These are phyloP conservation scores for Phataginus tricuspis DNA, from an alignment of 2,797 vertebrate genomes.

Conservation along the genomic window DNA sequence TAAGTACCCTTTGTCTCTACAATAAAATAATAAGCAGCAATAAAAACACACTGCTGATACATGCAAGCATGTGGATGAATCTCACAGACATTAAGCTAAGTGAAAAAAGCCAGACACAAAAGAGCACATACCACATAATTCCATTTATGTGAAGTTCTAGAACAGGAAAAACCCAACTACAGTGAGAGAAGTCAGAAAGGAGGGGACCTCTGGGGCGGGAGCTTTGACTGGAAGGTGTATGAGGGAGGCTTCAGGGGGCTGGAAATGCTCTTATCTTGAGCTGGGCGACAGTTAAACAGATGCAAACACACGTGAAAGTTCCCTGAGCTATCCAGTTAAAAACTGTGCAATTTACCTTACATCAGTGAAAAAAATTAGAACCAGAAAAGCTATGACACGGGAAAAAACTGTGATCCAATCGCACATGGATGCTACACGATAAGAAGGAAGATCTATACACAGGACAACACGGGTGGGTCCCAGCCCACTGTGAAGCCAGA, in stretches of 20 bases:
- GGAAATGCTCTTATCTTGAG: neutral
- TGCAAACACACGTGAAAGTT: neutral
- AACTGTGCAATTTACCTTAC: neutral
- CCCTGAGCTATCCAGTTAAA: too few species aligned
- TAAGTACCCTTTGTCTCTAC: accelerated
- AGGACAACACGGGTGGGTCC: neutral
- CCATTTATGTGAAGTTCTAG: neutral
- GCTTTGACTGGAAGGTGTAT: neutral
- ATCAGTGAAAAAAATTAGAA: neutral
- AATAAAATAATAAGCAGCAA: neutral
- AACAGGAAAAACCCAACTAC: neutral
- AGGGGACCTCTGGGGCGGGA: neutral
- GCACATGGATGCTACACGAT: accelerated
- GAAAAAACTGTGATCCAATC: neutral
- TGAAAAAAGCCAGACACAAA: neutral
- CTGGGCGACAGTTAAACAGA: neutral
- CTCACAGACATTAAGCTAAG: neutral
- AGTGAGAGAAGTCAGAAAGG: neutral
- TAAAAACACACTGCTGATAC: accelerated
- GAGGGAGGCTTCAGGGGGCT: neutral
- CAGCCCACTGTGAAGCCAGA: accelerated
- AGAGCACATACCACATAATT: neutral
- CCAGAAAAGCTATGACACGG: neutral
- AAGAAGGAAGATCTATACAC: neutral
- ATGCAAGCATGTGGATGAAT: accelerated